Base-by-base conservation (phyloP, 1,140 invertebrate species). In the Drosophila auraria region DNA sequence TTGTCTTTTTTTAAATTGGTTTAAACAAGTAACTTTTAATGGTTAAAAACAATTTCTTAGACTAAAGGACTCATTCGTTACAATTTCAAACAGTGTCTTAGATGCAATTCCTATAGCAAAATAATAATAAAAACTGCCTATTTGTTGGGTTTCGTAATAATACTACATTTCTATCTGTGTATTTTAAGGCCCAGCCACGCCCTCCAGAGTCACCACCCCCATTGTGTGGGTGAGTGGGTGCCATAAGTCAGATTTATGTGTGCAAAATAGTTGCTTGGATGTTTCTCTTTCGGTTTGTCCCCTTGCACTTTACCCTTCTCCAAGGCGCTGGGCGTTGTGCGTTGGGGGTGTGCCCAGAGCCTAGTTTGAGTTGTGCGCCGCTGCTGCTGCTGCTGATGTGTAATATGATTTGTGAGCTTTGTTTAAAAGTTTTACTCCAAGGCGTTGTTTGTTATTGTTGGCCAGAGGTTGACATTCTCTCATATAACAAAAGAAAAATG, bases 191-290 rank as follows among this genome's bases (percentile, higher is more conserved):
- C 40, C 40, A 40, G 68, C 68, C 53, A 50, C 65, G 23, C 51
- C 65, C 51, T 42, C 17, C 23, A 12, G 27, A 59, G 44, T 33
- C 44, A 47, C 45, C 33, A 36, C 53, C 66, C 53, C 36, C 17
- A 36, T 33, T 59, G 64, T 70, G 20, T 50, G 72, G 49, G 36
- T 63, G 58, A 68, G 83, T 71, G 82, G 80, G 77, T 82, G 81
- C 78, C 86, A 84, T 89, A 90, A 90, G 78, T 90, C 86, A 89
- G 74, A 89, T 89, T 89, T 89, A 89, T 89, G 84, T 84, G 86
- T 89, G 86, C 82, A 90, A 78, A 89, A 89, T 84, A 87, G 73
- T 87, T 78, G 44, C 58, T 45, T 23, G 51, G 75, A 66, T 77
- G 73, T 77, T 51, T 44, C 54, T 30, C 36, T 40, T 40, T 72